Base-by-base conservation (phyloP, 2,888 invertebrate species). In the Spodoptera littoralis region DNA sequence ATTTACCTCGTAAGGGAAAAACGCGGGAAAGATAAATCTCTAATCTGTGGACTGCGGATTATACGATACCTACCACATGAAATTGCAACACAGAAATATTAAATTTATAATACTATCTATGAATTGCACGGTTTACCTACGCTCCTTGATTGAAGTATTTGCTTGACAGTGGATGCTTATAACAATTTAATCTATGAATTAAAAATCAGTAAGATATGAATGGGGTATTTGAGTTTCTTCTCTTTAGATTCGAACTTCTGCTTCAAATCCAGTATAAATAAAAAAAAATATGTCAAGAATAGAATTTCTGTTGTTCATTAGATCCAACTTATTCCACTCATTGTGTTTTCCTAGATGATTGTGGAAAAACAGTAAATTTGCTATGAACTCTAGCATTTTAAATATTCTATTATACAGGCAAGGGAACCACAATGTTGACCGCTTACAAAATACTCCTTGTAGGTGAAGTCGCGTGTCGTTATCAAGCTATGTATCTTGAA, bases 401-500 rank as follows among this genome's bases (percentile, higher is more conserved):
- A 47, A 47, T 12, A 30, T 11, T 12, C 48, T 53, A 47, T 52
- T n/a, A 56, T 41, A 46, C 54, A 36, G 43, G 30, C 42, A 42
- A 47, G 46, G 51, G 58, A 43, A 66, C 70, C 50, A 45, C 22
- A 65, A 68, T 61, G 49, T 60, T 50, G 64, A 61, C 36, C 49
- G 75, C 58, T 77, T 56, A 73, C 63, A 65, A 69, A 70, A 72
- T 66, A 63, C 66, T 76, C 65, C 76, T 76, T 80, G 74, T 61
- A 78, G 69, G 78, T 65, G 47, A 48, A 66, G 60, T 73, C 73
- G 75, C 77, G 74, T 70, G 63, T 74, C 71, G 79, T 88, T 90
- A 90, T 89, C 87, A 79, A 60, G 61, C 65, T 79, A 81, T 81
- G 83, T 90, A 89, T 89, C 89, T 86, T 87, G 73, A 72, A 72